phyloP scores from a whole-genome alignment of 2,797 vertebrate species.

The Sarcophilus harrisii region DNA sequence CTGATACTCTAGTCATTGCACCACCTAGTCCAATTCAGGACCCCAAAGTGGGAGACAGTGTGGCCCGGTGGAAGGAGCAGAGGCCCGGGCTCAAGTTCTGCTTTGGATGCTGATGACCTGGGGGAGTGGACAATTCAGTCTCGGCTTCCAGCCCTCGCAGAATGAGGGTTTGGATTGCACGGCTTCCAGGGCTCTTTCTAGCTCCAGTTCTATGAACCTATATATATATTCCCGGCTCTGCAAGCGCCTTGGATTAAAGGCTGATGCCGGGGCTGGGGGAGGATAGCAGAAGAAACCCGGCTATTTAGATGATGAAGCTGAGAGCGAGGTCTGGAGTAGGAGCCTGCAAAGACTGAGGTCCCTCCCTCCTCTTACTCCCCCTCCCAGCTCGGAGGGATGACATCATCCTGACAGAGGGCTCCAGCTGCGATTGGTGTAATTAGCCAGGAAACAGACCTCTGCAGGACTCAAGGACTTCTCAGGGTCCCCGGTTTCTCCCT shows the following conservation, averaged over 20 bases:
- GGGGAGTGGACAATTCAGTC: background rate
- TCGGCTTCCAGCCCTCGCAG: background rate
- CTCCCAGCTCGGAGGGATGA: conserved; percentile 69
- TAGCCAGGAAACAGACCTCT: conserved; percentile 60
- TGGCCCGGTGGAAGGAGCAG: background rate
- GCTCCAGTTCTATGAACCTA: background rate
- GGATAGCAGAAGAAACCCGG: background rate
- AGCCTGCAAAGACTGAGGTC: conserved; percentile 47
- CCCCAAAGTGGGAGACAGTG: background rate
- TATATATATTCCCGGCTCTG: background rate
- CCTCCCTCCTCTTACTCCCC: conserved; percentile 44
- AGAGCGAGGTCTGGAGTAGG: background rate
- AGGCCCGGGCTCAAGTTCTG: background rate
- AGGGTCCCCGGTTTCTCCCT: background rate
- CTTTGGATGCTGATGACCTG: background rate
- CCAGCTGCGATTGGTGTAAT: background rate
- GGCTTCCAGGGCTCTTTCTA: background rate
- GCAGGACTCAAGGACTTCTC: conserved; percentile 81
- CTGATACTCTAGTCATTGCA: background rate
- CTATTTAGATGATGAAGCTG: conserved; percentile 12
- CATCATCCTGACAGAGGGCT: conserved; percentile 66
- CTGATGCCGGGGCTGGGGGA: background rate
- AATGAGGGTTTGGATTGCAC: background rate
- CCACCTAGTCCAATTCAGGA: background rate
- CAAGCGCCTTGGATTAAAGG: conserved; percentile 6